These are phyloP conservation scores for Nothobranchius kuhntae DNA, from an alignment of 2,113 vertebrate genomes.

Conservation along the genomic window DNA sequence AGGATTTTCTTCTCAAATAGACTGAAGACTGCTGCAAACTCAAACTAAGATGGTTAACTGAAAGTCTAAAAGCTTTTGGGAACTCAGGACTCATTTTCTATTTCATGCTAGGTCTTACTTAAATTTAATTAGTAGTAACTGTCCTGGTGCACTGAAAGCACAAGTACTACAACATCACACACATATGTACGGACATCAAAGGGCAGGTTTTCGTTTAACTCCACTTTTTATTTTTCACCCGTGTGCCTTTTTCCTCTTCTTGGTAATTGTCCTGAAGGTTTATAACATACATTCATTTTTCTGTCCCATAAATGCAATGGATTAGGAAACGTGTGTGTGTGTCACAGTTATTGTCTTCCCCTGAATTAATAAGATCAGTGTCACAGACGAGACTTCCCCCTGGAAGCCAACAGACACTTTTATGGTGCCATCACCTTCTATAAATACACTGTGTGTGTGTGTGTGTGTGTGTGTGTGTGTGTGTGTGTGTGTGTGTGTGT, in stretches of 20 bases:
- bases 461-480: constrained; percentile 12
- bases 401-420: constrained; percentile 55
- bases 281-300: not conserved
- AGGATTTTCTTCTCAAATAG: no score
- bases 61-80: no score
- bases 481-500: constrained; percentile 19
- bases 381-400: constrained; percentile 50
- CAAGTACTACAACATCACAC: constrained; percentile 27
- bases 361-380: constrained; percentile 48
- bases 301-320: not conserved
- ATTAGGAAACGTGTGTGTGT: not conserved
- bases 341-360: constrained; percentile 54
- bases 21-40: no score
- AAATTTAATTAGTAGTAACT: constrained; percentile 64
- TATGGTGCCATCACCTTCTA: constrained; percentile 49
- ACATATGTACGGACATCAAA: not conserved
- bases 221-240: not conserved
- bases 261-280: not conserved
- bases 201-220: not conserved
- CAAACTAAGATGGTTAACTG: not conserved
- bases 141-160: constrained; percentile 45
- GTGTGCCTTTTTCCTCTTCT: not conserved
- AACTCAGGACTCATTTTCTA: no score
- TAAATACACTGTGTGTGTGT: constrained; percentile 37
- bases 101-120: constrained; percentile 24